A percentile compares a stretch with the other conserved stretches of the same genome.
Conservation (phyloP, 2,888 invertebrate species). For the Nineta flava region DNA sequence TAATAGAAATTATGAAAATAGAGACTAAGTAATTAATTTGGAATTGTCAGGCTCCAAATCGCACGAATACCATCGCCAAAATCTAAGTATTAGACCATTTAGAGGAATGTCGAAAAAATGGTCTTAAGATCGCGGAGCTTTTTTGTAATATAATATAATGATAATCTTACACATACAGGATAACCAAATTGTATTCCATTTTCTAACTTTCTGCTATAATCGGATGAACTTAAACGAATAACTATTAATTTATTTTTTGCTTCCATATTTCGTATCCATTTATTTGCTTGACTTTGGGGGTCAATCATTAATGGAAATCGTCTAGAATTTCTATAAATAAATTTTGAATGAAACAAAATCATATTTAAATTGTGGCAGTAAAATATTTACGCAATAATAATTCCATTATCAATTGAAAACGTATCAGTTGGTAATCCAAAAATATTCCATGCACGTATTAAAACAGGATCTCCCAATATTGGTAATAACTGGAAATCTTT, state of each 20-base stretch:
- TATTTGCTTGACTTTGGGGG: conserved; percentile 87
- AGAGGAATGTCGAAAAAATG: background rate
- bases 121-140: background rate
- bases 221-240: conserved; percentile 63
- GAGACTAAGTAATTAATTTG: too few species aligned
- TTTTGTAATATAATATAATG: background rate
- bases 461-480: conserved; percentile 73
- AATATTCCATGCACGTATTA: conserved; percentile 82
- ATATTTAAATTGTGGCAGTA: background rate
- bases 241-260: conserved; percentile 67
- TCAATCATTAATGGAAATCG: conserved; percentile 92
- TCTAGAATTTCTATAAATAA: conserved; percentile 57
- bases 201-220: conserved; percentile 69
- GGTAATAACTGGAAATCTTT: conserved; percentile 59
- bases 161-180: conserved; percentile 33
- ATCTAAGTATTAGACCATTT: too few species aligned
- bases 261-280: conserved; percentile 90
- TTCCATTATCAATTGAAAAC: conserved; percentile 83
- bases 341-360: background rate
- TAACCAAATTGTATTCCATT: conserved; percentile 78
- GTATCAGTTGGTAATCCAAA: conserved; percentile 76
- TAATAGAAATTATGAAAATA: too few species aligned
- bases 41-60: too few species aligned
- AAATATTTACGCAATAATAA: conserved; percentile 62
- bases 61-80: too few species aligned